Evolutionary conservation across 2,797 vertebrate species (phyloP).

Genomic region (Pangasius mekongensis): DNA sequence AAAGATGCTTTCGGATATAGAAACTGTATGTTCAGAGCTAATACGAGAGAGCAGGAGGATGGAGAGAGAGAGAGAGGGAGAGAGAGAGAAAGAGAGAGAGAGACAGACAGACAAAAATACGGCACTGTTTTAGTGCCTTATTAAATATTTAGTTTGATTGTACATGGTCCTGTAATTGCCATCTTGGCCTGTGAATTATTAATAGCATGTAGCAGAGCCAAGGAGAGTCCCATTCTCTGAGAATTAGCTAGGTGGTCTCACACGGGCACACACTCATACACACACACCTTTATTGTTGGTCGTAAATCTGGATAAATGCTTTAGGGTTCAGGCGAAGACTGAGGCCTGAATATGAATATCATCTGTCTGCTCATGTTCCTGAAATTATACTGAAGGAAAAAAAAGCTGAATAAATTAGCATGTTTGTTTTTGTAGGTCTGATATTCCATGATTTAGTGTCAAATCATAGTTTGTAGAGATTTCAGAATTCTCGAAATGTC

Average conservation of each 20-base stretch:
- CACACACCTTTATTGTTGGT: conserved; percentile 47
- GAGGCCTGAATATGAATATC: conserved; percentile 21
- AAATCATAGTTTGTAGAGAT: not conserved
- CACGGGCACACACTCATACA: conserved; percentile 1
- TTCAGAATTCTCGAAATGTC: not conserved
- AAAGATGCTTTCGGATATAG: not conserved
- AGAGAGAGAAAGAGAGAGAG: conserved; percentile 42
- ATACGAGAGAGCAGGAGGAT: conserved; percentile 16
- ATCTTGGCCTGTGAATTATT: conserved; percentile 83
- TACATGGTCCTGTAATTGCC: conserved; percentile 83
- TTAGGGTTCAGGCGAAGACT: conserved; percentile 18
- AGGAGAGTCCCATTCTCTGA: conserved; percentile 60
- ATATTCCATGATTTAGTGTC: not conserved
- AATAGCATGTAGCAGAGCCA: conserved; percentile 75
- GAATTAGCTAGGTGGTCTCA: conserved; percentile 41
- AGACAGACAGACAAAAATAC: conserved; percentile 68
- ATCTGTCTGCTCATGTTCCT: not conserved
- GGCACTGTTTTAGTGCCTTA: conserved; percentile 83
- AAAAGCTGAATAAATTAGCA: not conserved
- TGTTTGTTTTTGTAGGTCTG: not conserved
- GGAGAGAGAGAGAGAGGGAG: conserved; percentile 28
- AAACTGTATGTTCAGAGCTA: conserved; percentile 30
- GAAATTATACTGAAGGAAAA: not conserved
- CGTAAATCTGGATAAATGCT: conserved; percentile 51
- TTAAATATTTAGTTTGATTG: conserved; percentile 87